Evolutionary conservation across 2,888 invertebrate species (phyloP), one percentile per base, ranked within the genome.

Genomic region (Omphaloscelis lunosa): DNA sequence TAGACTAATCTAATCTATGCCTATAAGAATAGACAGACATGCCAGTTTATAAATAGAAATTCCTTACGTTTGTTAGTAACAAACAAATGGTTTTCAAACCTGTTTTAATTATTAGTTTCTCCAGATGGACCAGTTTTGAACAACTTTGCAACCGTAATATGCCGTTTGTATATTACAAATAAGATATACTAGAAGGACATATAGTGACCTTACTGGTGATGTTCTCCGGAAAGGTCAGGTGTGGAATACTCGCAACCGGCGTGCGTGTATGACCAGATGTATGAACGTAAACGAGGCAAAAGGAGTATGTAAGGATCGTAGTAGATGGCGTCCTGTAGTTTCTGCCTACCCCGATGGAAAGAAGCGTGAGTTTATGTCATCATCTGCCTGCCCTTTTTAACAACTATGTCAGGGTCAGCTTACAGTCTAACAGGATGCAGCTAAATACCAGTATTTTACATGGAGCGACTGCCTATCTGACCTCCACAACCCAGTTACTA

Each of bases 11-110:
- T 70, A 9, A 66, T 68, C 17, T 53, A 15, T 8, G 34, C 9
- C 7, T 53, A 7, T 27, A 41, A 29, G 23, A 39, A 63, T 27
- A 15, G 23, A 15, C 8, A 17, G 20, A 11, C n/a, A n/a, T 27
- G 45, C 45, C 7, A 53, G 41, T 15, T 20, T 78, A 71, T 71
- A 53, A 78, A 72, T 79, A 72, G 66, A 78, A 61, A 56, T 67
- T 27, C 27, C 39, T 45, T 7, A 53, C 27, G 34, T 79, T 79
- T n/a, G 34, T 27, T 9, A n/a, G 34, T 70, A 27, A 58, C 56
- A 9, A 39, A 45, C n/a, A 59, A n/a, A 27, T 41, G 58, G 20
- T 61, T 58, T 23, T 3, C 39, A 56, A 65, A 53, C 70, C 58
- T 2, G 65, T 79, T 29, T 27, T 45, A 41, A n/a, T 23, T 51